Conservation (phyloP, 35 echinoderm and acorn worm species). For the Lytechinus variegatus region DNA sequence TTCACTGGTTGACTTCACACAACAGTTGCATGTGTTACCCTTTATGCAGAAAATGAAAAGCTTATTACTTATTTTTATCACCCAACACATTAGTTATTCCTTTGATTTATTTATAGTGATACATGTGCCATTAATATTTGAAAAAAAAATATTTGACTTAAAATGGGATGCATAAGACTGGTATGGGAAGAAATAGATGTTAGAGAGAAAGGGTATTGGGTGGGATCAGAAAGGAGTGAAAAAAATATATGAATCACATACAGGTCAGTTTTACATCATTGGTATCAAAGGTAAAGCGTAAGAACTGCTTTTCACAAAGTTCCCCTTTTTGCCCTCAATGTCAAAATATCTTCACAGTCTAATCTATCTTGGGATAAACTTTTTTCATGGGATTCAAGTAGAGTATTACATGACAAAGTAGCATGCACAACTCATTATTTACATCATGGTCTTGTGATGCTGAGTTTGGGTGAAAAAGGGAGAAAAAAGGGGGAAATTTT, state of each 20-base stretch:
- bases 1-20: too few species aligned
- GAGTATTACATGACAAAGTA: not conserved
- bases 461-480: not conserved
- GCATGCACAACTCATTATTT: not conserved
- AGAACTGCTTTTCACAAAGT: not conserved
- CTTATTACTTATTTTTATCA: too few species aligned
- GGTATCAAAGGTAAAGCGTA: not conserved
- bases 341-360: not conserved
- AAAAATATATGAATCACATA: not conserved
- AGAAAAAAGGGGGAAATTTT: not conserved
- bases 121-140: too few species aligned
- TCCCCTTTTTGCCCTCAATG: not conserved
- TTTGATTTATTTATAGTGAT: too few species aligned
- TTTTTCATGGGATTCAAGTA: not conserved
- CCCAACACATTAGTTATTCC: too few species aligned
- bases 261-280: not conserved
- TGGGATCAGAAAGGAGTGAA: not conserved
- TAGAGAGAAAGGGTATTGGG: too few species aligned
- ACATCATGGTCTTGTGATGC: slow-evolving; percentile 7
- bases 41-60: too few species aligned
- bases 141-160: too few species aligned
- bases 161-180: too few species aligned
- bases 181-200: too few species aligned
- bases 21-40: too few species aligned
- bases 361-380: not conserved